Percentiles rank a stretch among this genome's conserved stretches.
These are phyloP conservation scores for Horisme vitalbata DNA, from an alignment of 2,888 invertebrate genomes.

Conservation along the genomic window DNA sequence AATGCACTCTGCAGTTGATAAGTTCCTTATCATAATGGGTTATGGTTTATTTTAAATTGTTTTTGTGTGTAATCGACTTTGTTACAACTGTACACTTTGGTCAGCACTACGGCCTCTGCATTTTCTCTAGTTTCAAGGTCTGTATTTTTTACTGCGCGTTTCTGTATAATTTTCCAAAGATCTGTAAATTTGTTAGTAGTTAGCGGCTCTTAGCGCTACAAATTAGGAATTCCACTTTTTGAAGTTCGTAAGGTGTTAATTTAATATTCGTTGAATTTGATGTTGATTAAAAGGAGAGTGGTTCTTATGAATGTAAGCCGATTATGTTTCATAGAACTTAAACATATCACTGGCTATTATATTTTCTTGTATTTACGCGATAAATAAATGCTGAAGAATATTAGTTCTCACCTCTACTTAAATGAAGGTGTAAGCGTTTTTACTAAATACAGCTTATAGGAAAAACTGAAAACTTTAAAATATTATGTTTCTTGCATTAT, in stretches of 20 bases:
- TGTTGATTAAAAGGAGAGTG: no score
- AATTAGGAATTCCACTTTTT: constrained; percentile 24
- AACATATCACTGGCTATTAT: no score
- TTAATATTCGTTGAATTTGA: neutral
- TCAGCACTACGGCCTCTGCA: constrained; percentile 52
- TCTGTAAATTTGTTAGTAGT: constrained; percentile 44
- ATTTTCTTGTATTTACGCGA: no score
- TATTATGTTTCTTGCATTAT: no score
- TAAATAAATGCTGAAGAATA: no score
- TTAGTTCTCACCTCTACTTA: no score
- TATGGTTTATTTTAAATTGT: constrained; percentile 26
- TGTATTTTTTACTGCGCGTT: constrained; percentile 39
- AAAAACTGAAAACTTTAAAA: no score
- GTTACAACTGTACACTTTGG: constrained; percentile 50
- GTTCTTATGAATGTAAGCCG: no score
- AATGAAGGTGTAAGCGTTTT: no score
- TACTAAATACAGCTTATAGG: no score
- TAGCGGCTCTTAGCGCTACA: constrained; percentile 26
- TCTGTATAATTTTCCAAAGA: constrained; percentile 49
- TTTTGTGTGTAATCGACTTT: constrained; percentile 16
- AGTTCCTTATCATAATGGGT: fast-evolving
- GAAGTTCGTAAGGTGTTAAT: no score
- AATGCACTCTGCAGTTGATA: constrained; percentile 27
- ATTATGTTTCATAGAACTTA: no score
- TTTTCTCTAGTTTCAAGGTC: constrained; percentile 64